Evolutionary conservation across 2,113 vertebrate species (phyloP).

Genomic region (Arenaria interpres): DNA sequence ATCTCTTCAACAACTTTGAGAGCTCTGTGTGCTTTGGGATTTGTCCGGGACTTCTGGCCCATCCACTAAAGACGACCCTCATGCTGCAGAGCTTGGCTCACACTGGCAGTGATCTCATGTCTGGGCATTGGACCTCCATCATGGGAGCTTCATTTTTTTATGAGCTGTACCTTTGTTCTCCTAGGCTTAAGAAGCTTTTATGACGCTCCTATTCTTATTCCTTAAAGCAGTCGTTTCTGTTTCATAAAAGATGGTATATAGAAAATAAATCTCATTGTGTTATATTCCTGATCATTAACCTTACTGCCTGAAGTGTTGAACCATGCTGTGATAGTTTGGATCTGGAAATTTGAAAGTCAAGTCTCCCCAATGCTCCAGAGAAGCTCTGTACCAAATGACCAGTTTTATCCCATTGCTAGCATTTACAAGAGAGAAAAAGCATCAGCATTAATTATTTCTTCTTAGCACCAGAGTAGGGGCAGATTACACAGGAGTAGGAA

Average conservation of each 20-base stretch:
- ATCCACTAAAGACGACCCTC: neutral
- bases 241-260: neutral
- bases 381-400: neutral
- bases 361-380: neutral
- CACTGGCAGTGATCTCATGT: neutral
- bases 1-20: neutral
- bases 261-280: neutral
- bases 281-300: neutral
- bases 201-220: neutral
- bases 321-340: neutral
- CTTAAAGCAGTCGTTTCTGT: neutral
- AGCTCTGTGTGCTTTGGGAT: neutral
- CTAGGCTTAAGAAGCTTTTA: neutral
- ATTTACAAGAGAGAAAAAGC: neutral
- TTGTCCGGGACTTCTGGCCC: neutral
- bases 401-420: neutral
- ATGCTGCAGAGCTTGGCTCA: neutral
- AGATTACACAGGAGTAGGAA: neutral
- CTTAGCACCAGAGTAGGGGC: neutral
- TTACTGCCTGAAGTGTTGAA: neutral
- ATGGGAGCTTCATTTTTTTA: neutral
- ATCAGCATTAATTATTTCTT: neutral
- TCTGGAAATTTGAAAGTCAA: neutral
- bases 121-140: neutral
- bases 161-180: fast-evolving